These are phyloP conservation scores for Triplophysa yarkandensis DNA, from an alignment of 2,797 vertebrate species.

Conservation along the genomic window DNA sequence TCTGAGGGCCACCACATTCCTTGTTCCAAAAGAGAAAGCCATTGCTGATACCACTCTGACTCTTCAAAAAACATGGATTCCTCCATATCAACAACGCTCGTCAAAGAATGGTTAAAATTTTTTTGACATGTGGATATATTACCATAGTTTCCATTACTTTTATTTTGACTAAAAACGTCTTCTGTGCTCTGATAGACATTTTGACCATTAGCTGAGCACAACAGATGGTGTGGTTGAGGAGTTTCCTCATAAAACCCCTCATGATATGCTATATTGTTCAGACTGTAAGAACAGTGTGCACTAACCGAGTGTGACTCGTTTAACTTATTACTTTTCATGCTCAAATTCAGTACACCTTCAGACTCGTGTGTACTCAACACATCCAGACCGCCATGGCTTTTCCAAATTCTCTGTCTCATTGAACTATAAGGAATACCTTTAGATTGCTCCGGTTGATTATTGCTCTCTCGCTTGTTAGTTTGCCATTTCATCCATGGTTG, in stretches of 20 bases:
- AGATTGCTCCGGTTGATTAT: slow-evolving; percentile 53
- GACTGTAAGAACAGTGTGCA: slow-evolving; percentile 78
- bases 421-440: slow-evolving; percentile 55
- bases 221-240: slow-evolving; percentile 75
- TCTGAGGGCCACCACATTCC: slow-evolving; percentile 96
- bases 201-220: slow-evolving; percentile 75
- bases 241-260: slow-evolving; percentile 81
- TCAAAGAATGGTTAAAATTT: slow-evolving; percentile 75
- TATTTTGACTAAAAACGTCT: slow-evolving; percentile 63
- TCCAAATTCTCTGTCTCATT: slow-evolving; percentile 67
- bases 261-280: slow-evolving; percentile 79
- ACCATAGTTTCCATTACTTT: slow-evolving; percentile 67
- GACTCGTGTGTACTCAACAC: slow-evolving; percentile 61
- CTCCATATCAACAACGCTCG: slow-evolving; percentile 72
- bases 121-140: slow-evolving; percentile 64
- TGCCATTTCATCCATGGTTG: slow-evolving; percentile 57
- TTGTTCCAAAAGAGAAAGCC: slow-evolving; percentile 88
- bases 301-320: slow-evolving; percentile 69
- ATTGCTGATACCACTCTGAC: slow-evolving; percentile 87
- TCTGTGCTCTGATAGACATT: slow-evolving; percentile 67
- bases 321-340: slow-evolving; percentile 79
- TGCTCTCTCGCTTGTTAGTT: slow-evolving; percentile 58
- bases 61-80: slow-evolving; percentile 79
- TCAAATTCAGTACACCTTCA: slow-evolving; percentile 83
- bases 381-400: slow-evolving; percentile 59